These are phyloP conservation scores for Tyto alba DNA, from an alignment of 2,113 vertebrate species.

Conservation along the genomic window DNA sequence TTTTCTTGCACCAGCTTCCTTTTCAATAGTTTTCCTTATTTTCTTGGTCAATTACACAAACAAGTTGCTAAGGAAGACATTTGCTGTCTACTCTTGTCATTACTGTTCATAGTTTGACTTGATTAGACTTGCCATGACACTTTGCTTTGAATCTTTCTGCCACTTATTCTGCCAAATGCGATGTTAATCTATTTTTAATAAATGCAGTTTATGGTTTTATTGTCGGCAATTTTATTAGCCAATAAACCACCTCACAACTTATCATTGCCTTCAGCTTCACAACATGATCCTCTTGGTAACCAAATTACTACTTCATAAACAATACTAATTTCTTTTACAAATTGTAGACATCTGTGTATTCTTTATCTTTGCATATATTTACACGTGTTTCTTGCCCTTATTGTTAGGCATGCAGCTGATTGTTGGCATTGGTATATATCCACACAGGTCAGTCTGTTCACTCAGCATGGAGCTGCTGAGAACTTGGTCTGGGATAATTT, in stretches of 20 bases:
- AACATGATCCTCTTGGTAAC: neutral
- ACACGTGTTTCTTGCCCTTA: neutral
- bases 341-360: neutral
- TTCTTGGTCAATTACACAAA: neutral
- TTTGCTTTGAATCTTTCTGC: neutral
- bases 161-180: neutral
- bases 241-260: neutral
- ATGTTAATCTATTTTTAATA: neutral
- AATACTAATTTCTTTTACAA: neutral
- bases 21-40: neutral
- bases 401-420: fast-evolving
- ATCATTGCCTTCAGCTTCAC: neutral
- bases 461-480: neutral
- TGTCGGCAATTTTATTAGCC: neutral
- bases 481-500: neutral
- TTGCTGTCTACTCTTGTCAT: neutral
- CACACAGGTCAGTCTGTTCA: neutral
- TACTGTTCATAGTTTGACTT: neutral
- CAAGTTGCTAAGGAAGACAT: neutral
- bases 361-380: neutral
- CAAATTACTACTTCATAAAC: neutral
- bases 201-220: neutral
- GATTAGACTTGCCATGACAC: neutral
- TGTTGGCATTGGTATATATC: neutral
- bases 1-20: neutral